Conservation (phyloP, 2,113 vertebrate species). For the Channa maculata region DNA sequence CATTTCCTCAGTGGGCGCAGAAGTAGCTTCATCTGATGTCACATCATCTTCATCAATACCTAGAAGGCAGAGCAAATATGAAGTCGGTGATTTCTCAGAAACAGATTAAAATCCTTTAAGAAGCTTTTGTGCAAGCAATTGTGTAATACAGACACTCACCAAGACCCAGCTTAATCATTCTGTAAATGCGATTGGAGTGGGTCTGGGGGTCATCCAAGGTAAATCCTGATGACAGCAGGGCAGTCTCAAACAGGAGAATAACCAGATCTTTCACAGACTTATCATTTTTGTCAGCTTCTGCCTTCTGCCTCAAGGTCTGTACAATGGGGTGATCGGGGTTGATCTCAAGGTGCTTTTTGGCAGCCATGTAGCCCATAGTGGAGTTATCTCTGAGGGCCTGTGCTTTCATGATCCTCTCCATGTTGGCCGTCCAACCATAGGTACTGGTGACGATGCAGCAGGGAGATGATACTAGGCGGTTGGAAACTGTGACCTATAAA, state of each 20-base stretch:
- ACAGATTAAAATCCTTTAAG: no score
- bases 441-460: conserved; percentile 89
- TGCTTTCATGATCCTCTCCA: conserved; percentile 89
- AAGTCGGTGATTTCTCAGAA: no score
- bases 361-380: conserved; percentile 89
- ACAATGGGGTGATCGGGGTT: conserved; percentile 85
- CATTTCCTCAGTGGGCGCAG: conserved; percentile 92
- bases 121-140: no score
- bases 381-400: conserved; percentile 86
- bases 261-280: conserved; percentile 88
- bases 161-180: conserved; percentile 88
- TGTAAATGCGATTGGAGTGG: conserved; percentile 87
- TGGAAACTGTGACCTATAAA: conserved; percentile 85
- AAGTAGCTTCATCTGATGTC: conserved; percentile 83
- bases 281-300: conserved; percentile 86
- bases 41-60: conserved; percentile 96
- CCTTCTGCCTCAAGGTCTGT: conserved; percentile 84
- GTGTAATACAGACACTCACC: conserved; percentile 61
- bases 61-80: conserved; percentile 46
- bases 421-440: conserved; percentile 89
- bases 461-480: conserved; percentile 85
- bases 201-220: conserved; percentile 87
- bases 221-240: conserved; percentile 86
- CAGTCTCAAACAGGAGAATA: conserved; percentile 86
- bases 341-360: conserved; percentile 87